phyloP scores from a whole-genome alignment of 1,140 invertebrate genomes.

The Apis mellifera region Amel_HAv3.1 CM009941.2:8689001-8689500 shows the following conservation, averaged over 20 bases:
- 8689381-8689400: slow-evolving; percentile 32
- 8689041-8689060: neutral
- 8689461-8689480: neutral
- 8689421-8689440: slow-evolving; percentile 39
- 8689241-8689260: slow-evolving; percentile 2
- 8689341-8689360: slow-evolving; percentile 38
- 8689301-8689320: neutral
- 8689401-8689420: slow-evolving; percentile 39
- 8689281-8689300: neutral
- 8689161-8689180: too few species aligned
- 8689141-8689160: neutral
- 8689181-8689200: slow-evolving; percentile 6
- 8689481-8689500: neutral
- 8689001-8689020: neutral
- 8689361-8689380: neutral
- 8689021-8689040: slow-evolving; percentile 3
- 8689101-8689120: neutral
- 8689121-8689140: neutral
- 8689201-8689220: slow-evolving; percentile 37
- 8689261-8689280: neutral
- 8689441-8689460: slow-evolving; percentile 19
- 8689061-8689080: neutral
- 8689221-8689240: slow-evolving; percentile 20
- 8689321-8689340: neutral
- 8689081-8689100: neutral